A percentile compares a stretch with the other conserved stretches of the same genome.
phyloP scores from a whole-genome alignment of 2,888 invertebrate species.

The Phlogophora meticulosa region DNA sequence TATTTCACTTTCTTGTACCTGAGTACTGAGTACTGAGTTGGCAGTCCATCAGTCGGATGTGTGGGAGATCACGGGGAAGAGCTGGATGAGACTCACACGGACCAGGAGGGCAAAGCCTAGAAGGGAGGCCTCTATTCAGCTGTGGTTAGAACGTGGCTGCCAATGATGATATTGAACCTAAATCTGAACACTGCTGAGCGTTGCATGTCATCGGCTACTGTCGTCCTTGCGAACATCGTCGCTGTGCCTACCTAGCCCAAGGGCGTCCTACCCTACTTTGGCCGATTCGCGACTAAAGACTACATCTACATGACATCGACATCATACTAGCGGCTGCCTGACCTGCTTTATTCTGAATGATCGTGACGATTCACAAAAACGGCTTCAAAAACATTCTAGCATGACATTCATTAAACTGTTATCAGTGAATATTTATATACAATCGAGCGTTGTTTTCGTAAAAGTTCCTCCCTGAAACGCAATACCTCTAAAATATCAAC shows the following conservation, averaged over 20 bases:
- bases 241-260: neutral
- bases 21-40: neutral
- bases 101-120: no score
- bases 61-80: no score
- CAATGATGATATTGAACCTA: no score
- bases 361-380: neutral
- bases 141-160: no score
- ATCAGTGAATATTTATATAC: neutral
- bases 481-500: conserved; percentile 1
- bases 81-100: no score
- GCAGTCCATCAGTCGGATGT: no score
- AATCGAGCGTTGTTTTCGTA: neutral
- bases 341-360: neutral
- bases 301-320: no score
- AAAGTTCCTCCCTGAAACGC: neutral
- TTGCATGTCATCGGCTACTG: neutral
- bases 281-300: neutral
- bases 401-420: neutral
- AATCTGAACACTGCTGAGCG: neutral
- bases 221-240: neutral
- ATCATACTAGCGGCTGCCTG: no score
- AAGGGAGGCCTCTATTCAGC: no score
- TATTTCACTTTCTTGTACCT: neutral
- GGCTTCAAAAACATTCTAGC: neutral
- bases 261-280: neutral